phyloP scores from a whole-genome alignment of 2,888 invertebrate species.

The Fragum fragum region DNA sequence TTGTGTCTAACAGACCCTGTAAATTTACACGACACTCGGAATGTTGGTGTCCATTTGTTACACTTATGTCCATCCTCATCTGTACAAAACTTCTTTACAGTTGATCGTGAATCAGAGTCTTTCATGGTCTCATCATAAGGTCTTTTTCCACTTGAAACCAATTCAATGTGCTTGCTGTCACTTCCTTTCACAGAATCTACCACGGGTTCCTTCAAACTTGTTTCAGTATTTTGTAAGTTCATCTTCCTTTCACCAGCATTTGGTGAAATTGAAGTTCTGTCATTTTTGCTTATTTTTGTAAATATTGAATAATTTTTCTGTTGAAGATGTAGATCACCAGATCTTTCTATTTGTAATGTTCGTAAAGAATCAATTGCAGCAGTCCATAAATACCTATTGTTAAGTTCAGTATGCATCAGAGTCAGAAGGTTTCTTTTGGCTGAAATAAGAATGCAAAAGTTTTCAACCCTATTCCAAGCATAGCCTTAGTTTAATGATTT shows the following conservation, averaged over 20 bases:
- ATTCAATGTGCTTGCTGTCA: not conserved
- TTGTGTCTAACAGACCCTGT: constrained; percentile 45
- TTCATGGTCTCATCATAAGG: not conserved
- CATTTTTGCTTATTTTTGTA: not conserved
- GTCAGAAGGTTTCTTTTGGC: constrained; percentile 47
- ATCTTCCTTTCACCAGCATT: not conserved
- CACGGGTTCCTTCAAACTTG: not conserved
- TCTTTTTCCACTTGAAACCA: not conserved
- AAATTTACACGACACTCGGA: constrained; percentile 57
- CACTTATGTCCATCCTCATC: not conserved
- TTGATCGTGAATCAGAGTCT: not conserved
- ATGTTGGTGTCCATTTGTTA: constrained; percentile 7
- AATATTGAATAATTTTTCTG: not conserved
- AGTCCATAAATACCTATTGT: constrained; percentile 34
- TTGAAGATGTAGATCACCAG: not conserved
- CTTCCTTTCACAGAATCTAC: too few relatives aligned
- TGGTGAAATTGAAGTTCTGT: not conserved
- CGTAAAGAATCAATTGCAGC: not conserved
- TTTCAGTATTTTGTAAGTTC: not conserved
- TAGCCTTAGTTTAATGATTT: too few relatives aligned
- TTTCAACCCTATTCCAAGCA: too few relatives aligned
- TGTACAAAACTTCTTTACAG: not conserved
- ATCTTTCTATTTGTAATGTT: not conserved
- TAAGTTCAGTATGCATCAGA: constrained; percentile 38
- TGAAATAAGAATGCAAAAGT: constrained; percentile 22